Conservation (phyloP, 1,140 invertebrate species). For the Hylaeus volcanicus region DNA sequence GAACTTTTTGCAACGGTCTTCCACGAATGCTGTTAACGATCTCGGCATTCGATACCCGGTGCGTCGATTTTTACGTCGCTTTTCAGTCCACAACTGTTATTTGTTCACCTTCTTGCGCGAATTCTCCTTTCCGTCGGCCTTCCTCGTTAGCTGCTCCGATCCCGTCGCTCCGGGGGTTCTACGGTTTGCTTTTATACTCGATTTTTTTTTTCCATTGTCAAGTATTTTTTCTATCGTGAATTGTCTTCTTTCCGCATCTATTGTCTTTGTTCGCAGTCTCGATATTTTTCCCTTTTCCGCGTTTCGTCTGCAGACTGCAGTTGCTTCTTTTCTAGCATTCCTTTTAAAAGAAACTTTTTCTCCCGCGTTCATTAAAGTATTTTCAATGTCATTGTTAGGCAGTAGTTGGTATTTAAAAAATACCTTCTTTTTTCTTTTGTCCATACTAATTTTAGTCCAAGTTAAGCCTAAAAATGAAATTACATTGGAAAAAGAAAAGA, state of each 20-base stretch:
- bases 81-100: background rate
- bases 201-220: background rate
- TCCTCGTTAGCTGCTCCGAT: constrained; percentile 13
- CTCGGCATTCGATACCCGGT: background rate
- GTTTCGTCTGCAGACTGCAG: background rate
- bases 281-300: background rate
- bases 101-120: background rate
- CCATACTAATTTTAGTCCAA: too few species aligned
- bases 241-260: constrained; percentile 16
- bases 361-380: background rate
- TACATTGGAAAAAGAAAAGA: too few species aligned
- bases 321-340: constrained; percentile 14
- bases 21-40: background rate
- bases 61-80: constrained; percentile 2
- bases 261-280: constrained; percentile 6
- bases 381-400: background rate
- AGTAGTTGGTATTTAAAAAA: too few species aligned
- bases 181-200: background rate
- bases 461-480: too few species aligned
- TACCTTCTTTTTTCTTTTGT: too few species aligned
- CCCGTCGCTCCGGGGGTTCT: background rate
- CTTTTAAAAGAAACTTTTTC: constrained; percentile 2
- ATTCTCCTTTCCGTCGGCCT: background rate
- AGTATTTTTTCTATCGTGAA: constrained; percentile 16
- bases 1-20: background rate